Percentiles rank a stretch among this genome's conserved stretches.
Conservation (phyloP, 2,797 vertebrate genomes). For the Adelosebastes latens region DNA sequence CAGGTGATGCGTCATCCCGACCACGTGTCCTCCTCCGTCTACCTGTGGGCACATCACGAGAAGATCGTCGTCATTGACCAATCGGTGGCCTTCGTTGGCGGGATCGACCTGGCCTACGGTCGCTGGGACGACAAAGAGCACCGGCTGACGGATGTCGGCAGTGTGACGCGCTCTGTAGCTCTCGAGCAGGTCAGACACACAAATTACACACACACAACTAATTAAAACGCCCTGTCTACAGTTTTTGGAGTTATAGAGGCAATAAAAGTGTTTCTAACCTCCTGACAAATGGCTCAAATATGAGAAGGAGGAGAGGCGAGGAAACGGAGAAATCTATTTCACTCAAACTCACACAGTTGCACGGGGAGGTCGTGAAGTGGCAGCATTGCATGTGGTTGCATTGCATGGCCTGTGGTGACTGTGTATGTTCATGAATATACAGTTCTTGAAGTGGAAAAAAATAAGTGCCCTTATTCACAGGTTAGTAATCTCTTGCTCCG, state of each 20-base stretch:
- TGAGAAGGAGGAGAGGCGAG: neutral
- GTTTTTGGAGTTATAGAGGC: slow-evolving; percentile 1
- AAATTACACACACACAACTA: neutral
- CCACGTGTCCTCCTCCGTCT: slow-evolving; percentile 95
- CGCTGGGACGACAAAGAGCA: slow-evolving; percentile 97
- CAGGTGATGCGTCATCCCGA: slow-evolving; percentile 99
- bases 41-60: slow-evolving; percentile 98
- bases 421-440: neutral
- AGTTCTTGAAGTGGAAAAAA: too few species aligned
- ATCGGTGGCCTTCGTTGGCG: slow-evolving; percentile 94
- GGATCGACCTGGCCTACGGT: slow-evolving; percentile 96
- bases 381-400: neutral
- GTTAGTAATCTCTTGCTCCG: too few species aligned
- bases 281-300: slow-evolving; percentile 10
- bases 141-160: slow-evolving; percentile 96
- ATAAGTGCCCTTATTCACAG: too few species aligned
- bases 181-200: slow-evolving; percentile 73
- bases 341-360: neutral
- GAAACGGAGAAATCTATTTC: neutral
- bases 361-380: neutral
- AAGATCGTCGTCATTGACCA: slow-evolving; percentile 94
- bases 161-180: slow-evolving; percentile 87
- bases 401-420: neutral
- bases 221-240: neutral
- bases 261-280: neutral